A percentile compares a stretch with the other conserved stretches of the same genome.
Conservation (phyloP, 2,797 vertebrate species). For the Lepus oiostolus region DNA sequence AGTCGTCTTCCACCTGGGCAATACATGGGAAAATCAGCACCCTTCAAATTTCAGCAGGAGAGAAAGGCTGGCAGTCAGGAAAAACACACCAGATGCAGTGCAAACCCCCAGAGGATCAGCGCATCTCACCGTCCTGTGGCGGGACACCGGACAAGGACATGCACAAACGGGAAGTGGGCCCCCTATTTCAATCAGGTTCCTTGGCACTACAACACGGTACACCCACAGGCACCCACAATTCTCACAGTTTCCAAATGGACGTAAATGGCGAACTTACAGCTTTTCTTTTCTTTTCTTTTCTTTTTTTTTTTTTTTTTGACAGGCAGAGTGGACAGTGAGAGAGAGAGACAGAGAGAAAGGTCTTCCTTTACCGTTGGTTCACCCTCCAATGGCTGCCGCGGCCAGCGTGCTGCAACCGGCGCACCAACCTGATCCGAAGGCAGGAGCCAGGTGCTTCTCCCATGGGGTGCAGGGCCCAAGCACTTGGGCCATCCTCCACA, state of each 20-base stretch:
- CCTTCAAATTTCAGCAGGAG: slow-evolving; percentile 9
- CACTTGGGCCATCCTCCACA: too few relatives aligned
- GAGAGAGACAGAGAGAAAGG: too few relatives aligned
- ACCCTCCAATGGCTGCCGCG: too few relatives aligned
- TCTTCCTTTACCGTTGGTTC: too few relatives aligned
- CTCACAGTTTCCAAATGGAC: neutral
- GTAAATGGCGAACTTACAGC: neutral
- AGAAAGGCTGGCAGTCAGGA: neutral
- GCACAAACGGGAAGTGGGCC: neutral
- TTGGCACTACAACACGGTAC: neutral
- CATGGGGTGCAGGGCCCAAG: too few relatives aligned
- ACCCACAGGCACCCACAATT: neutral
- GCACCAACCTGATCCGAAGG: too few relatives aligned
- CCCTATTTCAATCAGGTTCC: neutral
- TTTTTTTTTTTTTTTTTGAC: too few relatives aligned
- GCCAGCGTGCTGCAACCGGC: too few relatives aligned
- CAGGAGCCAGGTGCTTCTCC: too few relatives aligned
- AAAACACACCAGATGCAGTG: neutral
- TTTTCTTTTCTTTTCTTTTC: too few relatives aligned
- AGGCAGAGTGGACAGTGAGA: too few relatives aligned
- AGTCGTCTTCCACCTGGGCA: slow-evolving; percentile 61
- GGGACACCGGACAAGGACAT: neutral
- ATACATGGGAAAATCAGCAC: neutral
- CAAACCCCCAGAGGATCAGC: neutral
- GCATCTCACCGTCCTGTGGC: rapidly evolving